Conservation (phyloP, 2,113 vertebrate species). For the Dromiciops gliroides region DNA sequence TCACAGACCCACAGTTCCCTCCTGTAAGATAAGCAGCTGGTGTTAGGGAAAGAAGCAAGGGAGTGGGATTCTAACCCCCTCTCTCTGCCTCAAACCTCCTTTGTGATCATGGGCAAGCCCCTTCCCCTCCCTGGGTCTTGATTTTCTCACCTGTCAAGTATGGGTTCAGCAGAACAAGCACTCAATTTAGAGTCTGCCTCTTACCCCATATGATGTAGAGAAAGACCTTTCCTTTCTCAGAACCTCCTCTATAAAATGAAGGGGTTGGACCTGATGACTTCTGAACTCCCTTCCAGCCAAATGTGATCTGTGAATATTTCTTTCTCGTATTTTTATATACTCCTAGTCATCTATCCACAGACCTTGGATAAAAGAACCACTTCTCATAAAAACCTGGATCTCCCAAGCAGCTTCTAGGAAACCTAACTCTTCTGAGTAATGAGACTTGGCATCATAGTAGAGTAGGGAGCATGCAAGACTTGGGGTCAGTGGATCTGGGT, state of each 20-base stretch:
- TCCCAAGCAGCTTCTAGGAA: neutral
- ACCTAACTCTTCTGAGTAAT: neutral
- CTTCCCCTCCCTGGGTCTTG: neutral
- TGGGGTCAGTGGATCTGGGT: neutral
- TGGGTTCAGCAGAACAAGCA: neutral
- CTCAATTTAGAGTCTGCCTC: neutral
- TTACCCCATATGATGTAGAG: neutral
- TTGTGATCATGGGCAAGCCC: neutral
- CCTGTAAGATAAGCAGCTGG: neutral
- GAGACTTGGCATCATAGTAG: neutral
- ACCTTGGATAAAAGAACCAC: neutral
- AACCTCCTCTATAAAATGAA: neutral
- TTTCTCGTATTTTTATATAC: neutral
- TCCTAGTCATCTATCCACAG: neutral
- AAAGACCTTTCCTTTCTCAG: neutral
- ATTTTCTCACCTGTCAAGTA: neutral
- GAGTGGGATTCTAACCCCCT: neutral
- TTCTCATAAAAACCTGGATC: neutral
- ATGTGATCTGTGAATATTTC: neutral
- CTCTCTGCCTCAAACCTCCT: neutral
- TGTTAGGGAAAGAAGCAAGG: neutral
- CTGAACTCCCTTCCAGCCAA: neutral
- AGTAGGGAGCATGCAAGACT: neutral
- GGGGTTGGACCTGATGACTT: neutral
- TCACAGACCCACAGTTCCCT: neutral